Base-by-base conservation (phyloP, 2,797 vertebrate species). In the Liparis tanakae region DNA sequence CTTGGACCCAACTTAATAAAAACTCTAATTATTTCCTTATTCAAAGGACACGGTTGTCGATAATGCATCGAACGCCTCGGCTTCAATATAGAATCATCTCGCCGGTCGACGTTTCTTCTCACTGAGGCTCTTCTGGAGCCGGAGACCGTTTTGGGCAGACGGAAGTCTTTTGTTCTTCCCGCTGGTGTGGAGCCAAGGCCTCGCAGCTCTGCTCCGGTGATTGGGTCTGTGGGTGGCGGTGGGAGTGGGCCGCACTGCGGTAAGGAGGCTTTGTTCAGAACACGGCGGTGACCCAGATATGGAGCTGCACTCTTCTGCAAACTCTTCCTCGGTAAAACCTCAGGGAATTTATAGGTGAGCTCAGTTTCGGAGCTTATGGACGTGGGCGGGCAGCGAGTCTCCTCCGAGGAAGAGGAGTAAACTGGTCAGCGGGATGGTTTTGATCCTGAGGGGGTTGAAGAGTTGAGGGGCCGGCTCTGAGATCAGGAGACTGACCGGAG, bases 171-270 rank as follows among this genome's bases (percentile, higher is more conserved):
- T 85, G 73, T 72, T 89, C 56, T 78, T 70, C 18, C 8, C 76
- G 78, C 70, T 83, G 79, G 71, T 81, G 30, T 44, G 0, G 81
- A 79, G 85, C 81, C 83, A 85, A 70, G 20, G 54, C 57, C 81
- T 68, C 74, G 72, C 55, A 72, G 74, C 82, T 67, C 83, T 81
- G 54, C 81, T 80, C 60, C 74, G 70, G 70, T 63, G 72, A 72
- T 81, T 17, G 78, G 76, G 79, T 72, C 58, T 67, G 64, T 73
- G 80, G 71, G 84, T 66, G 82, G 80, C 17, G 7, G 73, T 22
- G 7, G 50, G 60, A 87, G 82, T 80, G 82, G 82, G 87, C 85
- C 81, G 85, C 78, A 78, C 56, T 75, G 82, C 61, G 54, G 60
- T 53, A 72, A 72, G 37, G 79, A 78, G 67, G 69, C 85, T 80